Evolutionary conservation across 2,113 vertebrate genomes (phyloP).

Genomic region (Pipa parva): DNA sequence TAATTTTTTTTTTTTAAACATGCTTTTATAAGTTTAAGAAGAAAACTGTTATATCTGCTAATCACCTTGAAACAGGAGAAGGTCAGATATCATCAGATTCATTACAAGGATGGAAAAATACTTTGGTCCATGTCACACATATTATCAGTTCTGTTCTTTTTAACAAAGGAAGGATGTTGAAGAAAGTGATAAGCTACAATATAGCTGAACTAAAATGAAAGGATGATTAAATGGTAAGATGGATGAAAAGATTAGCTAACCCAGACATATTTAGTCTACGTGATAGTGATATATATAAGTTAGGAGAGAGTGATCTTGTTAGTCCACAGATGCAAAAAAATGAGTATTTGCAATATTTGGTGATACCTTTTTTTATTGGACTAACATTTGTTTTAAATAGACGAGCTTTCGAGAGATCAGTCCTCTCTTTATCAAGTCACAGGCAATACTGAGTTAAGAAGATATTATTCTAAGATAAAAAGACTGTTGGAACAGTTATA

Average conservation of each 20-base stretch:
- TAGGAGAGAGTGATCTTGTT: too few species aligned
- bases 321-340: too few species aligned
- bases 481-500: too few species aligned
- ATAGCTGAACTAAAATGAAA: conserved; percentile 16
- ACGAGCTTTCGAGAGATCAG: too few species aligned
- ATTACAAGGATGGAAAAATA: conserved; percentile 26
- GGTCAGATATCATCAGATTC: conserved; percentile 33
- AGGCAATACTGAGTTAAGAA: too few species aligned
- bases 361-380: too few species aligned
- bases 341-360: too few species aligned
- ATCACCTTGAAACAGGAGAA: conserved; percentile 32
- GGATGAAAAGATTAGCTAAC: background rate
- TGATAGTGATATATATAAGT: too few species aligned
- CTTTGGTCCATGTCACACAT: conserved; percentile 18
- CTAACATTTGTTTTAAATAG: too few species aligned
- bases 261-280: conserved; percentile 9
- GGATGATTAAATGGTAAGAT: conserved; percentile 14
- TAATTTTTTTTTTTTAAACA: conserved; percentile 1
- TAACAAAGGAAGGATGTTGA: conserved; percentile 21
- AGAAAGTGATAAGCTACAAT: conserved; percentile 26
- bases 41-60: conserved; percentile 16
- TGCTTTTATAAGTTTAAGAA: conserved; percentile 1
- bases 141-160: conserved; percentile 25
- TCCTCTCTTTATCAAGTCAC: too few species aligned
- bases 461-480: too few species aligned